These are phyloP conservation scores for Syrphus vitripennis DNA, from an alignment of 2,888 invertebrate species.

Conservation along the genomic window DNA sequence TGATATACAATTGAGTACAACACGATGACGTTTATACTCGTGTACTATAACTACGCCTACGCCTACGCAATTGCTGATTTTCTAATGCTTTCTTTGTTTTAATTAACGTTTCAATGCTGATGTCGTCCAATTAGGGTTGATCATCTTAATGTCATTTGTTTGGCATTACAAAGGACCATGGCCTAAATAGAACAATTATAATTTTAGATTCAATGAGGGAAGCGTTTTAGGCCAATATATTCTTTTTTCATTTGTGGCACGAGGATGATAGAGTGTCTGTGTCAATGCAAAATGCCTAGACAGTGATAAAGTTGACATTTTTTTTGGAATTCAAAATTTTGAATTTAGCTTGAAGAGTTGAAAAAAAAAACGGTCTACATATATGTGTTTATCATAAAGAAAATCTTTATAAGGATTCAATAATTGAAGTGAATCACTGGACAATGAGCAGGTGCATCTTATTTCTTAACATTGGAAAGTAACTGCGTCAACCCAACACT, in stretches of 20 bases:
- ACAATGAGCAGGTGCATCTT: no score
- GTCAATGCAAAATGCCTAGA: background rate
- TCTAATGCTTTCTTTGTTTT: background rate
- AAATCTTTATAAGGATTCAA: no score
- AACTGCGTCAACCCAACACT: no score
- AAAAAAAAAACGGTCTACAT: no score
- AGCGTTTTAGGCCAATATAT: background rate
- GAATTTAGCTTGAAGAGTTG: no score
- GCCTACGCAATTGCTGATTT: background rate
- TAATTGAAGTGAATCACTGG: no score
- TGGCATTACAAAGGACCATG: background rate
- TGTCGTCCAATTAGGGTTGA: conserved; percentile 71
- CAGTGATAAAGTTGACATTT: background rate
- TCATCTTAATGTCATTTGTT: conserved; percentile 71
- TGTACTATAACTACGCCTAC: no score
- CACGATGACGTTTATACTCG: background rate
- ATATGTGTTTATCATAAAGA: no score
- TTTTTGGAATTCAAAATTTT: no score
- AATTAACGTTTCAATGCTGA: conserved; percentile 58
- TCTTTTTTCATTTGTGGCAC: background rate
- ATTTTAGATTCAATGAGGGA: background rate
- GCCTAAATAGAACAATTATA: background rate
- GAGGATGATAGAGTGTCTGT: background rate
- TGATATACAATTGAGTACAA: background rate
- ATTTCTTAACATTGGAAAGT: no score